These are phyloP conservation scores for Argyrosomus regius DNA, from an alignment of 2,797 vertebrate genomes.

Conservation along the genomic window DNA sequence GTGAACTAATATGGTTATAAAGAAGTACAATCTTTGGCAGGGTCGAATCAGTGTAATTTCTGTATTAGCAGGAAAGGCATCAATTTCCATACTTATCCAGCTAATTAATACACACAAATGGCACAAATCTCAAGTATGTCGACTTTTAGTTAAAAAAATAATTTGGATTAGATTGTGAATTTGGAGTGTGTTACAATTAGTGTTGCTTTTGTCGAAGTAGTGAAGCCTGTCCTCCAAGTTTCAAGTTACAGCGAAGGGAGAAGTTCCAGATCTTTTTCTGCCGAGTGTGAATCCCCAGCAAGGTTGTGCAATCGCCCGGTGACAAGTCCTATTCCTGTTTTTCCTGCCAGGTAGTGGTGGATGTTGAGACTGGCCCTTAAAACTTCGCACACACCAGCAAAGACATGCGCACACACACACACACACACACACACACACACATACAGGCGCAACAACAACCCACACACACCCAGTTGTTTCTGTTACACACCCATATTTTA, in stretches of 20 bases:
- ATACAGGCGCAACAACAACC: conserved; percentile 18
- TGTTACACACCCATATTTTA: conserved; percentile 69
- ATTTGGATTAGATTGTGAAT: not conserved
- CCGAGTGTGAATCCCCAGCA: conserved; percentile 69
- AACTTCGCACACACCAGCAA: conserved; percentile 51
- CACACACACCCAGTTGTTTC: conserved; percentile 55
- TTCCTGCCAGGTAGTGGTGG: conserved; percentile 85
- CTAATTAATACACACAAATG: too few relatives aligned
- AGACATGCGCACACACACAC: conserved; percentile 36
- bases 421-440: conserved; percentile 19
- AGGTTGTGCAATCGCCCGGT: conserved; percentile 81
- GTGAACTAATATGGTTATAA: not conserved
- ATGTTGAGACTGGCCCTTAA: conserved; percentile 83
- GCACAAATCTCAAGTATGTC: not conserved
- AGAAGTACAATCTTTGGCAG: not conserved
- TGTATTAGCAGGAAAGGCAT: not conserved
- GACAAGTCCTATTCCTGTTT: conserved; percentile 87
- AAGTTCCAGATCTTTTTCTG: conserved; percentile 65
- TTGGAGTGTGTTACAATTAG: not conserved
- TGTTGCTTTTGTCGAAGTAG: conserved; percentile 38
- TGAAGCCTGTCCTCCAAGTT: conserved; percentile 50
- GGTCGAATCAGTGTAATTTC: not conserved
- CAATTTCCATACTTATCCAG: not conserved
- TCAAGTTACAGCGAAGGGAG: conserved; percentile 59
- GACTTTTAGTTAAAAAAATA: not conserved